phyloP scores from a whole-genome alignment of 2,888 invertebrate species.

The Bruchidius siliquastri region DNA sequence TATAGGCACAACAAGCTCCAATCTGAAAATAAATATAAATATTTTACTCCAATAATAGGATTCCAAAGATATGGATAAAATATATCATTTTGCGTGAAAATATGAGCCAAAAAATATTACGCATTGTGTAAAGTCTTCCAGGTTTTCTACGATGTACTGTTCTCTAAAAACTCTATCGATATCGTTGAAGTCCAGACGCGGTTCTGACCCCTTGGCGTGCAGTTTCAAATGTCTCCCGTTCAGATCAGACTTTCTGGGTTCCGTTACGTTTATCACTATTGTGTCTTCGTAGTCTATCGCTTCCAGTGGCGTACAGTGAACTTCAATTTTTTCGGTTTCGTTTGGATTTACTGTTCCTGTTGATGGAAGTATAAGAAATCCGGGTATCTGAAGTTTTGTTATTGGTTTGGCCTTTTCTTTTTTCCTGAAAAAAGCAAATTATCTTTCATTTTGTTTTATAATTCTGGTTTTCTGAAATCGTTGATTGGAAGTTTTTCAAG shows the following conservation, averaged over 20 bases:
- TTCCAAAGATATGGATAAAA: no score
- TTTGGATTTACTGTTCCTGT: constrained; percentile 41
- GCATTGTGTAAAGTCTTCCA: constrained; percentile 48
- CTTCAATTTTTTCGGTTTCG: constrained; percentile 35
- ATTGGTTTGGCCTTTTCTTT: constrained; percentile 19
- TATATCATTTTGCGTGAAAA: no score
- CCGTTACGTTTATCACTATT: constrained; percentile 40
- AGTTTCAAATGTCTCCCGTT: constrained; percentile 50
- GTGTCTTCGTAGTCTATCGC: constrained; percentile 39
- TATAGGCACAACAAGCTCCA: constrained; percentile 40
- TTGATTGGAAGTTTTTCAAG: no score
- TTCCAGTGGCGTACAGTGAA: constrained; percentile 40
- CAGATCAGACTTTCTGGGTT: constrained; percentile 51
- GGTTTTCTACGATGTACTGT: constrained; percentile 53
- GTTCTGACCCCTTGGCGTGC: constrained; percentile 54
- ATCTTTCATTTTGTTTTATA: no score
- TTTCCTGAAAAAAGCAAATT: constrained; percentile 9
- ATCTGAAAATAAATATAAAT: constrained; percentile 31
- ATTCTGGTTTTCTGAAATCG: no score
- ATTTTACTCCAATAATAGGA: no score
- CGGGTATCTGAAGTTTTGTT: constrained; percentile 36
- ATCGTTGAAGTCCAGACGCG: constrained; percentile 55
- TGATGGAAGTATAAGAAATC: constrained; percentile 41
- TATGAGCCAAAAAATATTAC: not conserved
- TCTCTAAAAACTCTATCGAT: constrained; percentile 56